Evolutionary conservation across 1,140 invertebrate species (phyloP), one percentile per base, ranked within the genome.

Genomic region (Pseudomyrmex cubaensis): DNA sequence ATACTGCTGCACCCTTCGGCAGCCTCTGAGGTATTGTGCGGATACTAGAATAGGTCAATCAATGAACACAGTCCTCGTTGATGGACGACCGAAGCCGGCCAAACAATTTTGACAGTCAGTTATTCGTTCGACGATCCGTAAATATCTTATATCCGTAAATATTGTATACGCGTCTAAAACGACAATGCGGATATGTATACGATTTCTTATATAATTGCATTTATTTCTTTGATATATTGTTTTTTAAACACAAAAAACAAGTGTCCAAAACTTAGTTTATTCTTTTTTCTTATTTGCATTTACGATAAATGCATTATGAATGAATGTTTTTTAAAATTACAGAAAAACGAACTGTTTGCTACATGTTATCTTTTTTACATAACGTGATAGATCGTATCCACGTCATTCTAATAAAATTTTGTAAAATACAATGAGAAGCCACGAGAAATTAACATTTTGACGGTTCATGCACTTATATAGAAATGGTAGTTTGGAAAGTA

Each of bases 51-150:
- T 78, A 15, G 54, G 44, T 78, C 44, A 78, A 70, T 78, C 76
- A 78, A 22, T 25, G 52, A 56, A 20, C 35, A 56, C 64, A n/a
- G 10, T 50, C 48, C 61, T 64, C 15, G 15, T 57, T 77, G 82
- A 61, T 87, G 62, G 83, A 52, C 44, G 35, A 77, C 54, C 86
- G 74, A 80, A 61, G 50, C 15, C n/a, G 15, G 7, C 57, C 20
- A 17, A 52, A 46, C 63, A 46, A 22, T 15, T 72, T 72, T 59
- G 77, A 80, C 57, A 75, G 35, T n/a, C n/a, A 74, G 35, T n/a
- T 7, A 52, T 35, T 2, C 9, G 57, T 44, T 66, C 7, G 9
- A 61, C 12, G n/a, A 35, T 10, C 12, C 9, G 12, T 62, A 73
- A 72, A 80, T 80, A 82, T 74, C 63, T 25, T 74, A 35, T 35